Conservation (phyloP, 2,888 invertebrate species). For the Eupithecia subfuscata region DNA sequence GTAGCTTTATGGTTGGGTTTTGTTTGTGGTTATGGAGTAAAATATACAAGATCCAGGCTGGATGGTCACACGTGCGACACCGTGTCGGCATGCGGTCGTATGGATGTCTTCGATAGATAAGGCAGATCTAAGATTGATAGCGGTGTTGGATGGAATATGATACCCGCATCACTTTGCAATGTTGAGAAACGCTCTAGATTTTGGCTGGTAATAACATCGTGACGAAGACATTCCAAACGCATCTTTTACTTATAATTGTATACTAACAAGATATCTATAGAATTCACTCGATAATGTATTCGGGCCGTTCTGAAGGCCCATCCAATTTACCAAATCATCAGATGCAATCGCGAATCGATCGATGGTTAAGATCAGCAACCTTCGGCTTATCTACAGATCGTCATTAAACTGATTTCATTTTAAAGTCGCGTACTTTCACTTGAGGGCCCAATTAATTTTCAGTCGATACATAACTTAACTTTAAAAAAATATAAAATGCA, state of each 20-base stretch:
- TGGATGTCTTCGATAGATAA: conserved; percentile 75
- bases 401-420: conserved; percentile 63
- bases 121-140: conserved; percentile 59
- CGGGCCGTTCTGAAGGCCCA: neutral
- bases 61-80: conserved; percentile 57
- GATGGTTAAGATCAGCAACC: conserved; percentile 39
- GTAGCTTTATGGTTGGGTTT: conserved; percentile 26
- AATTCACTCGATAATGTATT: neutral
- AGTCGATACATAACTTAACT: conserved; percentile 70
- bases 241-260: neutral
- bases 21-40: conserved; percentile 47
- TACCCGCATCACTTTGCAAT: conserved; percentile 34
- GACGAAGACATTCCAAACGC: neutral
- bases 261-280: neutral
- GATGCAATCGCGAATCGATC: conserved; percentile 24
- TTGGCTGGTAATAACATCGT: conserved; percentile 2
- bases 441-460: conserved; percentile 74
- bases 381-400: conserved; percentile 60
- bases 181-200: conserved; percentile 26
- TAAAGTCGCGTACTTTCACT: conserved; percentile 73
- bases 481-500: conserved; percentile 56
- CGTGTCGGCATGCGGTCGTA: conserved; percentile 67
- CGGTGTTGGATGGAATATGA: conserved; percentile 37
- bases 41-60: conserved; percentile 66
- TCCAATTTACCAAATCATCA: conserved; percentile 31